These are phyloP conservation scores for Bhutanitis thaidina DNA, from an alignment of 2,888 invertebrate genomes.

Conservation along the genomic window DNA sequence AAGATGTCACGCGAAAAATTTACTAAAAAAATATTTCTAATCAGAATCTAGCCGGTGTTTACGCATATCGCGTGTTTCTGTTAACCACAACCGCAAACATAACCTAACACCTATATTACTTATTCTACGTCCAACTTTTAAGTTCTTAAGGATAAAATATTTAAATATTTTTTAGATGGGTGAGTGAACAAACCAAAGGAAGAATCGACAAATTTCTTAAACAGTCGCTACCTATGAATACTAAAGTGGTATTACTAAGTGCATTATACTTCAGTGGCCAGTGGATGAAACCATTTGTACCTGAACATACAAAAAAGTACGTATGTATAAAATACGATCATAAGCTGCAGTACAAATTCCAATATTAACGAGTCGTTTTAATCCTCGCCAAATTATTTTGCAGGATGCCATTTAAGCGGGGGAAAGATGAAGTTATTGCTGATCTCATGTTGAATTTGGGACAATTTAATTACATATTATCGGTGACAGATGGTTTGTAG, in stretches of 20 bases:
- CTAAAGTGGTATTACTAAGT: constrained; percentile 82
- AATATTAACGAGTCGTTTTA: constrained; percentile 3
- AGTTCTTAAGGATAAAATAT: background rate
- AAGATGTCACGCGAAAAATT: too few relatives aligned
- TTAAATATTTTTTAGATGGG: constrained; percentile 75
- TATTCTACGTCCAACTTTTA: too few relatives aligned
- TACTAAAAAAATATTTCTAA: too few relatives aligned
- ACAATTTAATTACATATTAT: constrained; percentile 44
- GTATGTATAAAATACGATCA: constrained; percentile 24
- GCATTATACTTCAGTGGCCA: constrained; percentile 86
- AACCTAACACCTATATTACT: too few relatives aligned
- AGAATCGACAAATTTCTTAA: constrained; percentile 81
- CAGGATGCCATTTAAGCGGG: constrained; percentile 77
- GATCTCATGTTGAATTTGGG: constrained; percentile 84
- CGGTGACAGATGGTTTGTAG: constrained; percentile 46
- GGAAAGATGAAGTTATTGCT: constrained; percentile 55
- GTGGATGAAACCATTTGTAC: constrained; percentile 83
- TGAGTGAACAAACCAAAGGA: constrained; percentile 79
- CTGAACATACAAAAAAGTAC: constrained; percentile 77
- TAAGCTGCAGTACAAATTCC: too few relatives aligned
- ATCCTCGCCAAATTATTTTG: constrained; percentile 27
- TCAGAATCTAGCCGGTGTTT: too few relatives aligned
- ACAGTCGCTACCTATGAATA: constrained; percentile 70
- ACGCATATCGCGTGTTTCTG: too few relatives aligned
- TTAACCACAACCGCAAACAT: too few relatives aligned